Evolutionary conservation across 64 coral and sea anemone genomes (phyloP), one percentile per base, ranked within the genome.

Genomic region (Orbicella faveolata): DNA sequence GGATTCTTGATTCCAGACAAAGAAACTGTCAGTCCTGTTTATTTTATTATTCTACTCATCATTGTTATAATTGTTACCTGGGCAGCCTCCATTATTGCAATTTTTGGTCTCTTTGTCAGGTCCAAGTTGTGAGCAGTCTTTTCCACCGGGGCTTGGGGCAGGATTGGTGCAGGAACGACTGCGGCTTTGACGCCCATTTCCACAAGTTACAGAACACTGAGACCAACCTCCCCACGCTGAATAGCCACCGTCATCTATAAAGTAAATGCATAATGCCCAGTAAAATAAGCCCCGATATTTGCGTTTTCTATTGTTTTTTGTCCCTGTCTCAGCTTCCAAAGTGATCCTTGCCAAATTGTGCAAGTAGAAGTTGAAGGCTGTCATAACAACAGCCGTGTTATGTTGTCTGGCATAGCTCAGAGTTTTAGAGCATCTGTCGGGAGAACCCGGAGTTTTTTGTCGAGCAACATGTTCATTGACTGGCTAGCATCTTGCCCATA

Each of bases 111-210:
- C 26, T 13, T 9, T 81, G 11, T 81, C 52, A 17, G 57, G 79
- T 35, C 79, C 61, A 36, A 89, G 62, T 2, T 39, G 64, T 34
- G 35, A 21, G 34, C 79, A 83, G 55, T 75, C 36, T 9, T 36
- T 54, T 1, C 79, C 89, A 19, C 79, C 89, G 0, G 51, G 78
- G 41, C 67, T 36, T 9, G 68, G 89, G 19, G 79, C 33, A 16
- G 89, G 89, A 55, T 83, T 90, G 55, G 78, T 83, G 18, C 89
- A 90, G 9, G 70, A 61, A n/a, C 90, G 68, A 36, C 34, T 37
- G 13, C 90, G 79, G 12, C 20, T 75, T 9, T 57, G 79, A 8
- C 66, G 34, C 35, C 90, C 90, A 59, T 34, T 37, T 57, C 73
- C 73, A 62, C 90, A 91, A 10, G 73, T 77, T 6, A 57, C 54